Percentiles rank a stretch among this genome's conserved stretches.
phyloP scores from a whole-genome alignment of 1,140 invertebrate genomes.

The Drosophila triauraria region DNA sequence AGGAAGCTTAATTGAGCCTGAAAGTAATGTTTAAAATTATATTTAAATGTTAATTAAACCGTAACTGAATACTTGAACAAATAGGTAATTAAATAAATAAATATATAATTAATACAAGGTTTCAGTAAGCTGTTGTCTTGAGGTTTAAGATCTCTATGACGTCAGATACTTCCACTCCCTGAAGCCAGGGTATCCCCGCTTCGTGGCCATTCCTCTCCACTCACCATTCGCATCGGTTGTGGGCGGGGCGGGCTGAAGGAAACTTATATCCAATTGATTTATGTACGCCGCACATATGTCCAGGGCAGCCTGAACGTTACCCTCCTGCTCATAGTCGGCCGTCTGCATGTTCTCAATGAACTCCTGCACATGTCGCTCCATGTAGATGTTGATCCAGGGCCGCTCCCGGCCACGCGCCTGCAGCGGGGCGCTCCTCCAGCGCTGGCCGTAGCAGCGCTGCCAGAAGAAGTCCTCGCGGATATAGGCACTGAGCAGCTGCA shows the following conservation, averaged over 20 bases:
- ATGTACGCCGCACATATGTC: conserved; percentile 82
- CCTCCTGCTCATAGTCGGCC: conserved; percentile 84
- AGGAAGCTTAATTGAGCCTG: not conserved
- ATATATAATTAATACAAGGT: too few species aligned
- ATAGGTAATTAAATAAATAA: too few species aligned
- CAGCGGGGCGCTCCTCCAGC: conserved; percentile 75
- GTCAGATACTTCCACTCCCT: too few species aligned
- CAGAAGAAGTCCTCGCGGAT: conserved; percentile 85
- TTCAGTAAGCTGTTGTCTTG: too few species aligned
- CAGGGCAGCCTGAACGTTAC: conserved; percentile 71
- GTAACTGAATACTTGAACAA: too few species aligned
- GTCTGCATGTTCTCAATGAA: conserved; percentile 85
- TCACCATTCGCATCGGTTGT: conserved; percentile 76
- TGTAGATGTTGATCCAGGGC: conserved; percentile 85
- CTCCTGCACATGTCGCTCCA: conserved; percentile 85
- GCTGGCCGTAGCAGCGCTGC: conserved; percentile 77
- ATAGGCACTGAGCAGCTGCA: conserved; percentile 76
- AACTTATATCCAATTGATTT: conserved; percentile 82
- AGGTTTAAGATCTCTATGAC: too few species aligned
- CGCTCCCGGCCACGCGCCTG: conserved; percentile 59
- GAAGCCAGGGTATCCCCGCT: conserved; percentile 7
- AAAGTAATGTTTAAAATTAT: too few species aligned
- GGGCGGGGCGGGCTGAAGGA: conserved; percentile 68
- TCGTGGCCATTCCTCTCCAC: conserved; percentile 9
- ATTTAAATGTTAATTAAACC: too few species aligned